Evolutionary conservation across 2,888 invertebrate genomes (phyloP), one percentile per base, ranked within the genome.

Genomic region (Noctuana brunneofusca): DNA sequence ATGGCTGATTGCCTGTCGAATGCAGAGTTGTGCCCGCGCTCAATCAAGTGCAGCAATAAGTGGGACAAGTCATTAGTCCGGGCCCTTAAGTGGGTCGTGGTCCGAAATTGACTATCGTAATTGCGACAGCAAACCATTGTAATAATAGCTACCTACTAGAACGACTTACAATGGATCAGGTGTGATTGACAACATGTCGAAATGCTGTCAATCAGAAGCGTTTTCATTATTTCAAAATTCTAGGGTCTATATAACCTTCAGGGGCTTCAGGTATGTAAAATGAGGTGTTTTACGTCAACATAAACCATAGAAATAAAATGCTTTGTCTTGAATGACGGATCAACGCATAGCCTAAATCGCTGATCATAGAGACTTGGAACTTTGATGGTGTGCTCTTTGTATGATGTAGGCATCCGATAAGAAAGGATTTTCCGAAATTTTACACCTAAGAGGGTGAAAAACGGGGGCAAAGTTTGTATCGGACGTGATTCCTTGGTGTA

Each of bases 1-100:
- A 73, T 68, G 69, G 70, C 71, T 76, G 81, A 83, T 83, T 79
- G 82, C 71, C 69, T 75, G 79, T 78, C 78, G 70, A 74, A 73
- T 68, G 41, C 41, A 43, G 18, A 43, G 41, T 18, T n/a, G 9
- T 43, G 56, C 56, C 59, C 49, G 63, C 43, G 67, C 43, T 66
- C 60, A 58, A 65, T 69, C 65, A 64, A 68, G 57, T 50, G 58
- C 53, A 62, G 35, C 35, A 35, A 54, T 49, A 70, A 70, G 65
- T 69, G 66, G 69, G 66, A 58, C 67, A 65, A 63, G 59, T 59
- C 62, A 64, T 69, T 68, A 64, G 64, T 62, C 35, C 46, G 64
- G 53, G 66, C 69, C 68, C 67, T 68, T 65, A 58, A 65, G 66
- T 68, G 63, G 70, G 68, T 66, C 69, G 58, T 58, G 46, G 62